Conservation (phyloP, 2,797 vertebrate species). For the Rhynchonycteris naso region DNA sequence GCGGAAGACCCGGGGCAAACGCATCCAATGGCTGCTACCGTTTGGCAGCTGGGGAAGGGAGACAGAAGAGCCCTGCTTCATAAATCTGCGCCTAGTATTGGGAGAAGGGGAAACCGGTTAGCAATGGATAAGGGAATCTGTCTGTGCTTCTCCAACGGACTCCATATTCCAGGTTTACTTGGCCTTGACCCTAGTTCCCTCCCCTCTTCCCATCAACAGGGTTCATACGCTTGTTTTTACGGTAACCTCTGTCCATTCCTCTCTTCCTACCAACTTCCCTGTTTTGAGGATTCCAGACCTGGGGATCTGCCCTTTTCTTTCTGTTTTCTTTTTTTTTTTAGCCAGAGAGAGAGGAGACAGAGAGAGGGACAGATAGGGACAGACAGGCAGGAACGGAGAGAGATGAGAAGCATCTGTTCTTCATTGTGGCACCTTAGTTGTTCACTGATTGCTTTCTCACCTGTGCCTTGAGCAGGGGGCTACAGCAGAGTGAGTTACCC, state of each 20-base stretch:
- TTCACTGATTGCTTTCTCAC: too few species aligned
- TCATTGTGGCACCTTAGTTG: too few species aligned
- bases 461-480: too few species aligned
- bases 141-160: not conserved
- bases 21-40: slow-evolving; percentile 86
- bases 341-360: too few species aligned
- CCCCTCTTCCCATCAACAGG: not conserved
- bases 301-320: not conserved
- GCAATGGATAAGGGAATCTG: not conserved
- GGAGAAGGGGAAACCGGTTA: not conserved
- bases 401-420: too few species aligned
- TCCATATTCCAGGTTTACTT: not conserved
- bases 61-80: slow-evolving; percentile 82
- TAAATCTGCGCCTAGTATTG: slow-evolving; percentile 82
- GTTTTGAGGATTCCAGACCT: not conserved
- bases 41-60: slow-evolving; percentile 80
- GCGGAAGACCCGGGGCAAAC: slow-evolving; percentile 90
- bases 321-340: too few species aligned
- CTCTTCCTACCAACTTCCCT: not conserved
- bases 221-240: not conserved
- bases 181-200: not conserved
- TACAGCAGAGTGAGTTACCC: too few species aligned
- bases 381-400: too few species aligned
- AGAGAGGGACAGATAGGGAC: too few species aligned
- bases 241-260: not conserved